Evolutionary conservation across 2,113 vertebrate species (phyloP).

Genomic region (Trogon surrucura): DNA sequence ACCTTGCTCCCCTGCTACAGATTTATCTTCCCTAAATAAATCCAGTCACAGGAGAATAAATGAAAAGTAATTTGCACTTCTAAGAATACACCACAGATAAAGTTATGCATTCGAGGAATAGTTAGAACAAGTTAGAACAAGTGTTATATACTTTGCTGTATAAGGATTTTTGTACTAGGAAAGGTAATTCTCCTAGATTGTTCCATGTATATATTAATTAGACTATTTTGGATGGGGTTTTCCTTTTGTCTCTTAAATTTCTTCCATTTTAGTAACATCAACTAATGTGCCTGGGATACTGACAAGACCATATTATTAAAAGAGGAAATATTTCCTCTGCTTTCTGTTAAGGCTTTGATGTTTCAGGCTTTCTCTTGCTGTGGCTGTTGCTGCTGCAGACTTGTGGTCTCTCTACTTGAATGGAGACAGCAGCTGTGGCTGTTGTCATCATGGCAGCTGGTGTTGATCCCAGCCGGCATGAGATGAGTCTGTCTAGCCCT

Average conservation of each 20-base stretch:
- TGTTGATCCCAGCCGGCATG: neutral
- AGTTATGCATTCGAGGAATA: neutral
- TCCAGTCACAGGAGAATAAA: neutral
- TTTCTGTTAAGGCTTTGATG: neutral
- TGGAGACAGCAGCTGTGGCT: neutral
- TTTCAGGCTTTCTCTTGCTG: neutral
- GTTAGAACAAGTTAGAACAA: neutral
- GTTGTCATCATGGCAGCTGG: neutral
- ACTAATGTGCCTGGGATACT: neutral
- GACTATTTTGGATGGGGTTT: neutral
- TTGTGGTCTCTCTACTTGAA: neutral
- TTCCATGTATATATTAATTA: neutral
- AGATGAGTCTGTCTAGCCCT: neutral
- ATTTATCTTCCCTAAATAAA: neutral
- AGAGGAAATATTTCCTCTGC: neutral
- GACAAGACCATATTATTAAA: neutral
- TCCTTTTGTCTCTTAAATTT: neutral
- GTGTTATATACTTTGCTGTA: neutral
- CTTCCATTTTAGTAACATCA: neutral
- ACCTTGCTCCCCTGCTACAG: accelerated
- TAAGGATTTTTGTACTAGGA: neutral
- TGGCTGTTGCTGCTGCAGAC: neutral
- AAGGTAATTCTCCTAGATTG: neutral
- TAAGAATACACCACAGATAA: neutral
- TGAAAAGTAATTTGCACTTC: neutral